These are phyloP conservation scores for Azemiops feae DNA, from an alignment of 2,113 vertebrate genomes.

Conservation along the genomic window DNA sequence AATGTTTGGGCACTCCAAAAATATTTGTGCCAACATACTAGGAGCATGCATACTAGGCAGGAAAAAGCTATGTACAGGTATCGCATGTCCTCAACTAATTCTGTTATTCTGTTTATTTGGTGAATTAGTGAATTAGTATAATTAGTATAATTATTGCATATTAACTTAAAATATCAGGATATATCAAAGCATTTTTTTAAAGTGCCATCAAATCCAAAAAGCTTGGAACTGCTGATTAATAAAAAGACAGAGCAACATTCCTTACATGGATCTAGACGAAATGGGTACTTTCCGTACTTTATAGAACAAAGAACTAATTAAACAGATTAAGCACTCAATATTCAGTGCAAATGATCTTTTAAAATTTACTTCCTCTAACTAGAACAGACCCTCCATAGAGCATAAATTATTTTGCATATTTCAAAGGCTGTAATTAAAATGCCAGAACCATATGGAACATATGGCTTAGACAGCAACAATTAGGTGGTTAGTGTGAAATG, in stretches of 20 bases:
- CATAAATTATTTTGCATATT: conserved; percentile 34
- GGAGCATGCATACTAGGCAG: background rate
- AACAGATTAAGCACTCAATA: background rate
- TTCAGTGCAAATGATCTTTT: background rate
- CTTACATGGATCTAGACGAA: background rate
- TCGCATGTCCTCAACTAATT: background rate
- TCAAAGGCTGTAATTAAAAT: conserved; percentile 7
- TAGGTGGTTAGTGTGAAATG: background rate
- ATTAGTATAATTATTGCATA: background rate
- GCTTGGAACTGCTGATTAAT: background rate
- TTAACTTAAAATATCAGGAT: background rate
- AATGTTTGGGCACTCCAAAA: background rate
- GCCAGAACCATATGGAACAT: conserved; percentile 29
- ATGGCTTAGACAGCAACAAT: conserved; percentile 2
- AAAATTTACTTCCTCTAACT: conserved; percentile 11
- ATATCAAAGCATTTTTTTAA: background rate
- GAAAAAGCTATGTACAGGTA: background rate
- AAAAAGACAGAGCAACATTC: conserved; percentile 7
- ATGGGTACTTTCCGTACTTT: conserved; percentile 13
- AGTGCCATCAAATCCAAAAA: background rate
- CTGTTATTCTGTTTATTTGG: background rate
- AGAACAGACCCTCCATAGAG: conserved; percentile 24
- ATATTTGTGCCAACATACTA: background rate
- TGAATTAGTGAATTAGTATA: background rate
- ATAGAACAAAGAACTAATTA: background rate